Conservation (phyloP, 1,140 invertebrate genomes). For the Bombus cullumanus region DNA sequence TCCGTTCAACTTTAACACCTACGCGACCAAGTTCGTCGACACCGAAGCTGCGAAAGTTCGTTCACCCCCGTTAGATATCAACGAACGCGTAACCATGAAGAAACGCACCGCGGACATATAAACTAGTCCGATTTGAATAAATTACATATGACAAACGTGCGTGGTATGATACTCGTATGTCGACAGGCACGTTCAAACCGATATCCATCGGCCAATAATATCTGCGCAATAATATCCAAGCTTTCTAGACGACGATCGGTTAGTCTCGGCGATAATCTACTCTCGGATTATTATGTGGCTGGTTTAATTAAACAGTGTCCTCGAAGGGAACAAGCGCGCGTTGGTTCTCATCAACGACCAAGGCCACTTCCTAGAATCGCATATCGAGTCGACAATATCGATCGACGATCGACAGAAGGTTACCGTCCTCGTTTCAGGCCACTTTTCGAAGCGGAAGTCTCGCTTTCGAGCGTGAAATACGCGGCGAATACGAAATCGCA, state of each 20-base stretch:
- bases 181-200: background rate
- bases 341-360: background rate
- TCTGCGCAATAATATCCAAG: background rate
- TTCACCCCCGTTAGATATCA: background rate
- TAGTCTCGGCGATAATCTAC: background rate
- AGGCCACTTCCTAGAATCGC: slow-evolving; percentile 11
- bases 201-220: background rate
- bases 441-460: slow-evolving; percentile 56
- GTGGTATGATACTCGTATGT: background rate
- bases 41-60: background rate
- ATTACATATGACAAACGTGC: background rate
- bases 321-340: background rate
- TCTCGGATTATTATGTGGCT: background rate
- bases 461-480: slow-evolving; percentile 36
- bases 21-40: background rate
- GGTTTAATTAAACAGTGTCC: slow-evolving; percentile 19
- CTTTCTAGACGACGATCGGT: background rate
- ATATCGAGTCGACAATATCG: background rate
- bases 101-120: background rate
- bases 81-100: background rate
- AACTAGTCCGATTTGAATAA: slow-evolving; percentile 15
- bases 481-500: slow-evolving; percentile 40
- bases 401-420: slow-evolving; percentile 51
- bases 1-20: background rate
- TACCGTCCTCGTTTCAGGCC: slow-evolving; percentile 45